A percentile compares a stretch with the other conserved stretches of the same genome.
Conservation (phyloP, 2,888 invertebrate genomes). For the Lasioglossum pauxillum region DNA sequence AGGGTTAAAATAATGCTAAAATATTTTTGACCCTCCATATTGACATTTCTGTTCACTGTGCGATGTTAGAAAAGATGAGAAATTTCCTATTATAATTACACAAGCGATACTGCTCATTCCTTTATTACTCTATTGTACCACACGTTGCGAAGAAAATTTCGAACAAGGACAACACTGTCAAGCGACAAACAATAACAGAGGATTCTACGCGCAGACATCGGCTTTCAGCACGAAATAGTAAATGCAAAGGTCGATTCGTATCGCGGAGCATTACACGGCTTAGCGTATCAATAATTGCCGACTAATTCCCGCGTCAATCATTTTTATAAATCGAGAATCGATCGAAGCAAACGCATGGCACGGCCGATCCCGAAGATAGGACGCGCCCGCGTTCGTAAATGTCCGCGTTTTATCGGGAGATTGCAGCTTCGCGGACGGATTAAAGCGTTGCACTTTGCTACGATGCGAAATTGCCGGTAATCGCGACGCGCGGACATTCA, state of each 20-base stretch:
- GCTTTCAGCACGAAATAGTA: neutral
- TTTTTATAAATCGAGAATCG: neutral
- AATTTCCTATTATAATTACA: neutral
- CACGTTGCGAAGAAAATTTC: neutral
- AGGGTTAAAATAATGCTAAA: no score
- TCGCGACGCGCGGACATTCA: neutral
- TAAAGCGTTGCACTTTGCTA: neutral
- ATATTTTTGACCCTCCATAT: no score
- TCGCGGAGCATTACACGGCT: neutral
- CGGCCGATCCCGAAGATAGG: neutral
- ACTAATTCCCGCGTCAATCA: neutral
- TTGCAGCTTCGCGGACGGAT: slow-evolving; percentile 8
- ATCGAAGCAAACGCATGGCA: neutral
- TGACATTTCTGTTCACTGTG: no score
- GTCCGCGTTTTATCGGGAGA: neutral
- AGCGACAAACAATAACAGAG: neutral
- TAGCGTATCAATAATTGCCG: neutral
- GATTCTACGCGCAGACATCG: neutral
- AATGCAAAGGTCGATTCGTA: neutral
- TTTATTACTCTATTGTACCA: neutral
- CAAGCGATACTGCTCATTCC: neutral
- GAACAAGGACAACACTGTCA: neutral
- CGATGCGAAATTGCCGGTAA: neutral
- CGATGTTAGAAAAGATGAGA: neutral
- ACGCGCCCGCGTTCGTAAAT: neutral